A percentile compares a stretch with the other conserved stretches of the same genome.
Conservation (phyloP, 1,140 invertebrate species). For the Saccostrea cuccullata region DNA sequence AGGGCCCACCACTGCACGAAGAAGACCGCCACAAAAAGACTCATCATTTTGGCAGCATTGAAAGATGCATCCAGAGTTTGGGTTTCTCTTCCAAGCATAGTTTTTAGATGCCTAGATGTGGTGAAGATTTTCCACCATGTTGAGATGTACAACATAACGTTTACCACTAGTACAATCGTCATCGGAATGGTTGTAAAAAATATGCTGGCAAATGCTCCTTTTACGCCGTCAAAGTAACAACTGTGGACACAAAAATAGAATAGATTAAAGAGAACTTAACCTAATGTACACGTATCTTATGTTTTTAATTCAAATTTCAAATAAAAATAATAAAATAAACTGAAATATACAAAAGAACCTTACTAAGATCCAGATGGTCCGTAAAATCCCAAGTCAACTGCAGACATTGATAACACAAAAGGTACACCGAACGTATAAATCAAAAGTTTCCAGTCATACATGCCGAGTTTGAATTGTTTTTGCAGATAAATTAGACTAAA, state of each 20-base stretch:
- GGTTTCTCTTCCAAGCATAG: constrained; percentile 39
- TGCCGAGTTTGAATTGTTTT: constrained; percentile 53
- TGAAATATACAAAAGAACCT: constrained; percentile 27
- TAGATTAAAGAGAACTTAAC: no score
- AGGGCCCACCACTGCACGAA: constrained; percentile 63
- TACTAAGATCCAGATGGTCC: constrained; percentile 59
- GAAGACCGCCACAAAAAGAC: constrained; percentile 59
- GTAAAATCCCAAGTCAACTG: constrained; percentile 43
- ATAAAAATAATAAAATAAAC: background rate
- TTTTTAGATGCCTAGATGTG: constrained; percentile 40
- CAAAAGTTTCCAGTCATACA: constrained; percentile 54
- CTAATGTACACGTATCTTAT: no score
- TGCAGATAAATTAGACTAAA: constrained; percentile 57
- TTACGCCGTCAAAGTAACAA: constrained; percentile 40
- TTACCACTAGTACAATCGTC: constrained; percentile 51
- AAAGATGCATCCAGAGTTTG: constrained; percentile 38
- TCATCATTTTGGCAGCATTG: constrained; percentile 59
- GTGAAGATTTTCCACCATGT: constrained; percentile 59
- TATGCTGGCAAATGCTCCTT: constrained; percentile 51
- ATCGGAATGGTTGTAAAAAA: constrained; percentile 59
- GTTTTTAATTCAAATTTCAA: background rate
- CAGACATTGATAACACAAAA: constrained; percentile 49
- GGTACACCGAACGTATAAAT: constrained; percentile 54
- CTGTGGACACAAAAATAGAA: background rate
- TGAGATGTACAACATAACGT: constrained; percentile 55